Percentiles rank a stretch among this genome's conserved stretches.
Evolutionary conservation across 2,888 invertebrate genomes (phyloP).

Genomic region (Trachelus iudaicus): DNA sequence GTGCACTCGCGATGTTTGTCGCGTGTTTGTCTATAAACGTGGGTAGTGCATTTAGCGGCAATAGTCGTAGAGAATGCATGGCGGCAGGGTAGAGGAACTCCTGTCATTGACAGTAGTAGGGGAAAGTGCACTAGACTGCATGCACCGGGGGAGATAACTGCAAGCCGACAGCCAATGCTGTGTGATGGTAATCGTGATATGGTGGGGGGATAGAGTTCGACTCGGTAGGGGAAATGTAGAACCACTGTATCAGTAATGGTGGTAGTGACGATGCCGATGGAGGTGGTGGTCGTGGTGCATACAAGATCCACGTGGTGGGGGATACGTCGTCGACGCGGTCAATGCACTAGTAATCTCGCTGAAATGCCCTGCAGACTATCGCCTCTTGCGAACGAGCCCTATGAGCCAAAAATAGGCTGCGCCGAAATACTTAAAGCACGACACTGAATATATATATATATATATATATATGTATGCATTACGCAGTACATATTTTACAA

Average conservation of each 20-base stretch:
- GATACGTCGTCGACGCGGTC: constrained; percentile 43
- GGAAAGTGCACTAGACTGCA: background rate
- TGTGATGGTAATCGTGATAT: background rate
- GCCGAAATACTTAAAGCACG: constrained; percentile 29
- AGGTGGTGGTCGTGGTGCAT: constrained; percentile 20
- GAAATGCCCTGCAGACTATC: constrained; percentile 52
- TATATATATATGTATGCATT: no score
- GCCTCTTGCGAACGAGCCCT: constrained; percentile 29
- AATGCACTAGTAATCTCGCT: constrained; percentile 58
- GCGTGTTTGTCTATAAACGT: background rate
- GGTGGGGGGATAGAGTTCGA: background rate
- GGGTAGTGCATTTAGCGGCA: background rate
- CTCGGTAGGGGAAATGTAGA: background rate
- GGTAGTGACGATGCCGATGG: constrained; percentile 14
- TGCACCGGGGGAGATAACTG: background rate
- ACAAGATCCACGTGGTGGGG: constrained; percentile 38
- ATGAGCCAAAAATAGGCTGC: constrained; percentile 35
- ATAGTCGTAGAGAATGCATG: background rate
- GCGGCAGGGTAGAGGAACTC: background rate
- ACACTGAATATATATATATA: no score
- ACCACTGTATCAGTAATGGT: background rate
- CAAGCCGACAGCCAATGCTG: background rate
- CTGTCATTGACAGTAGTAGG: background rate
- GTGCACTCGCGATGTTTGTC: background rate
- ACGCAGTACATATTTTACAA: no score